A percentile compares a stretch with the other conserved stretches of the same genome.
These are phyloP conservation scores for Hirundo rustica DNA, from an alignment of 2,797 vertebrate species.

Conservation along the genomic window DNA sequence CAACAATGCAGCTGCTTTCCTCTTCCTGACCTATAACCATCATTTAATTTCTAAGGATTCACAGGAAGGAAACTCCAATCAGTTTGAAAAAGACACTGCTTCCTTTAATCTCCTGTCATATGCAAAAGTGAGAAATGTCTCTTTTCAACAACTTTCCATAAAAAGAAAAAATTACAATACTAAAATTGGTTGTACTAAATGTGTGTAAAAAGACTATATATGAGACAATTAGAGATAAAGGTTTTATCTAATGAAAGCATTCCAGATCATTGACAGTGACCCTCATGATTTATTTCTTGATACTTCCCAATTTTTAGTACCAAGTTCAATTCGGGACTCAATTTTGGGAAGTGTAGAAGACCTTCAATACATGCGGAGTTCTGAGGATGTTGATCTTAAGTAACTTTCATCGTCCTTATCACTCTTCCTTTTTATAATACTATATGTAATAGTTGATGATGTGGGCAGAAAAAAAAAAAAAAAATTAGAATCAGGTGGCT, in stretches of 20 bases:
- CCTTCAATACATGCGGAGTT: not conserved
- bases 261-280: not conserved
- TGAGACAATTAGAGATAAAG: not conserved
- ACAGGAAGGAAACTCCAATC: not conserved
- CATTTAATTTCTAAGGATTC: not conserved
- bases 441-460: not conserved
- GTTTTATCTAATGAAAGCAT: not conserved
- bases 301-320: not conserved
- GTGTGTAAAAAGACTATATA: not conserved
- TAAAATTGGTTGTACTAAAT: not conserved
- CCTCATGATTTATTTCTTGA: not conserved
- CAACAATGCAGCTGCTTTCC: not conserved
- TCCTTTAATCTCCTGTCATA: not conserved
- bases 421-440: not conserved
- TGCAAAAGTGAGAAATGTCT: not conserved
- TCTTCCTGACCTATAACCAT: not conserved
- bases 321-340: not conserved
- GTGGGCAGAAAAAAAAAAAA: not conserved
- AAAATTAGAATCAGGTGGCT: not conserved
- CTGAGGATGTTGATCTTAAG: not conserved
- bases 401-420: not conserved
- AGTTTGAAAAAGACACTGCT: not conserved
- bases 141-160: not conserved
- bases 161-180: not conserved
- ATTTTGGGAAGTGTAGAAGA: accelerated